These are phyloP conservation scores for Aelia acuminata DNA, from an alignment of 2,888 invertebrate genomes.

Conservation along the genomic window DNA sequence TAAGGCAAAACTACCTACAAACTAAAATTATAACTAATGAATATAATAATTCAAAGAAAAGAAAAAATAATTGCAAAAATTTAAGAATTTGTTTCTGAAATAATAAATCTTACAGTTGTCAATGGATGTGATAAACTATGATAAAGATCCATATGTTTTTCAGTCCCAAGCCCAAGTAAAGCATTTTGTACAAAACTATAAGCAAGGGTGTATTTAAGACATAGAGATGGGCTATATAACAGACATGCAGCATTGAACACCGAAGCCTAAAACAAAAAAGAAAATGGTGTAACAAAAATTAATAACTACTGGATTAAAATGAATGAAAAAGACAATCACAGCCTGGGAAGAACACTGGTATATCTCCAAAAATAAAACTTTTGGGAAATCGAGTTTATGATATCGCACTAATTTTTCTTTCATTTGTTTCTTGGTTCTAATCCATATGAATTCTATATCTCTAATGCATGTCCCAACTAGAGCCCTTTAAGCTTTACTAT, in stretches of 20 bases:
- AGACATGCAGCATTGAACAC: slow-evolving; percentile 67
- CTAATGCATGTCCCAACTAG: no score
- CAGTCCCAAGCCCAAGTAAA: slow-evolving; percentile 71
- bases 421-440: no score
- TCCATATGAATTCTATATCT: no score
- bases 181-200: slow-evolving; percentile 72
- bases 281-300: neutral
- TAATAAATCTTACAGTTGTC: slow-evolving; percentile 68
- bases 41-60: neutral
- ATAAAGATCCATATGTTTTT: slow-evolving; percentile 69
- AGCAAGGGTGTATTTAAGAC: slow-evolving; percentile 69
- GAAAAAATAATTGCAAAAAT: neutral
- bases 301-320: no score
- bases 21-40: slow-evolving; percentile 66
- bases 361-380: no score
- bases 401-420: no score
- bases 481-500: no score
- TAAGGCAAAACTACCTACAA: slow-evolving; percentile 86
- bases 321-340: no score
- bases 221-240: slow-evolving; percentile 69
- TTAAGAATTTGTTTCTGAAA: neutral
- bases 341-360: no score
- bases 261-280: slow-evolving; percentile 64
- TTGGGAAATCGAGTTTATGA: no score
- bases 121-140: slow-evolving; percentile 67